phyloP scores from a whole-genome alignment of 1,140 invertebrate species.

The Cheumatopsyche charites region DNA sequence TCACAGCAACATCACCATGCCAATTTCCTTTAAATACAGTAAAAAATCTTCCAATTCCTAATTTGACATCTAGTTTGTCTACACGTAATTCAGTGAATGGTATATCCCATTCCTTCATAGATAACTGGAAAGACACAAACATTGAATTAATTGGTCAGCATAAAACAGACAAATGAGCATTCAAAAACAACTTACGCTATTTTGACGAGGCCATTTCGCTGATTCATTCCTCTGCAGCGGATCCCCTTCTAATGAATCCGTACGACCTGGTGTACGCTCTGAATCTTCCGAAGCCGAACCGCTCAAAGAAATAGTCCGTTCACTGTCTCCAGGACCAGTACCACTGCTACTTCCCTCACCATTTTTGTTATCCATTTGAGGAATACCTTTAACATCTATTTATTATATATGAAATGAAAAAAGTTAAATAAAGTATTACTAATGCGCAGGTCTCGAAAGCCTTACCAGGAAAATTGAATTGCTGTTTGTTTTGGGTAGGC shows the following conservation, averaged over 20 bases:
- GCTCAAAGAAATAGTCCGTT: constrained; percentile 78
- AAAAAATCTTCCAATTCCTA: constrained; percentile 92
- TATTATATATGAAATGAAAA: not conserved
- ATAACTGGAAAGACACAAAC: constrained; percentile 65
- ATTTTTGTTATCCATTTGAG: not conserved
- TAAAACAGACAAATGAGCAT: constrained; percentile 1
- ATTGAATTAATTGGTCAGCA: constrained; percentile 1
- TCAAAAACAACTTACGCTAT: constrained; percentile 71
- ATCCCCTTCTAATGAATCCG: constrained; percentile 89
- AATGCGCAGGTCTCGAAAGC: not conserved
- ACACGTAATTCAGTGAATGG: constrained; percentile 91
- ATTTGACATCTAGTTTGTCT: constrained; percentile 68
- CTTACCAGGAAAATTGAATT: constrained; percentile 87
- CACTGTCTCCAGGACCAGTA: constrained; percentile 70
- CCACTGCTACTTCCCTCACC: constrained; percentile 14
- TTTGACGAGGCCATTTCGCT: constrained; percentile 82
- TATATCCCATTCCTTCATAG: constrained; percentile 97
- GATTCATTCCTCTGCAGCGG: constrained; percentile 61
- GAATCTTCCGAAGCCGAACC: constrained; percentile 79
- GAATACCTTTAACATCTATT: constrained; percentile 39
- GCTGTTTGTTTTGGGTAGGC: constrained; percentile 64
- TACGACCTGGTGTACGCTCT: constrained; percentile 78
- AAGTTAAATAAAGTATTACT: not conserved
- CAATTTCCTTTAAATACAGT: constrained; percentile 94
- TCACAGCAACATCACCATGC: constrained; percentile 99